Conservation (phyloP, 2,888 invertebrate species). For the Tanytarsus gracilentus region DNA sequence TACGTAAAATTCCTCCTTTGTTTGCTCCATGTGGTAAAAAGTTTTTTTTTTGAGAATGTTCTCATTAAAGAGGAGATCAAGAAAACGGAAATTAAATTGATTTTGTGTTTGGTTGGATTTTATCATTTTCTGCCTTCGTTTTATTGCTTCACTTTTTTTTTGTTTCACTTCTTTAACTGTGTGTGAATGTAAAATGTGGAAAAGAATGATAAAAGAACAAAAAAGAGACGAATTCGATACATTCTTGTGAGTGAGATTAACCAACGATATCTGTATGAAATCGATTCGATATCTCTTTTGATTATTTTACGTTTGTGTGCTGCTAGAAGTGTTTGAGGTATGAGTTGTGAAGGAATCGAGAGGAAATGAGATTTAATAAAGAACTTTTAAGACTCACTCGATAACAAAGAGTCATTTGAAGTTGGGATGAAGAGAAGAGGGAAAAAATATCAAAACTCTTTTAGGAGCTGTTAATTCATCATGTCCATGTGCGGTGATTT, state of each 20-base stretch:
- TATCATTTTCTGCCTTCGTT: slow-evolving; percentile 13
- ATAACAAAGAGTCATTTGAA: no score
- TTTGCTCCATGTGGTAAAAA: not conserved
- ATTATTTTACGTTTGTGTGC: not conserved
- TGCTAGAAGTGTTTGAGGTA: not conserved
- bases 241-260: slow-evolving; percentile 11
- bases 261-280: slow-evolving; percentile 3
- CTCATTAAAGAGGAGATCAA: slow-evolving; percentile 21
- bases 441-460: no score
- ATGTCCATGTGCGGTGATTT: no score
- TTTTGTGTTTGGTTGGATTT: slow-evolving; percentile 4
- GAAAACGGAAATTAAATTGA: slow-evolving; percentile 24
- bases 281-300: slow-evolving; percentile 1
- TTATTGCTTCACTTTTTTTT: not conserved
- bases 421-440: no score
- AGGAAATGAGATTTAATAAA: no score
- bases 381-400: no score
- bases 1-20: not conserved
- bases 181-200: not conserved
- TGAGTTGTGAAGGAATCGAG: not conserved
- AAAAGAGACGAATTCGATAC: not conserved
- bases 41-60: slow-evolving; percentile 6
- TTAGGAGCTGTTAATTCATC: no score
- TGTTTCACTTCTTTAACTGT: not conserved
- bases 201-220: slow-evolving; percentile 8